phyloP scores from a whole-genome alignment of 2,888 invertebrate species.

The Pasiphila rectangulata region DNA sequence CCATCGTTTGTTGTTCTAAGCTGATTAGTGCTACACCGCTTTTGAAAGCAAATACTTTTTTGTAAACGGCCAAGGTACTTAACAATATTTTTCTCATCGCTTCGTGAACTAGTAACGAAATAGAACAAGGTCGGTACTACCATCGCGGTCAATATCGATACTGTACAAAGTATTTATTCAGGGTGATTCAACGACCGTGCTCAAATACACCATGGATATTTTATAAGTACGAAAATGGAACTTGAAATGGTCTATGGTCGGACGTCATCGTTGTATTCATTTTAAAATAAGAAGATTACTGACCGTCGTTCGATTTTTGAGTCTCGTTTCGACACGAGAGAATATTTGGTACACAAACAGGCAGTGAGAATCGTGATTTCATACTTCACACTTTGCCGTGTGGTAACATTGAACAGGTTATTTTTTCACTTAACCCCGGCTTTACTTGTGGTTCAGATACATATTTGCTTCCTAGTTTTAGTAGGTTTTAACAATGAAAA shows the following conservation, averaged over 20 bases:
- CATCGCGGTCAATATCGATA: conserved; percentile 50
- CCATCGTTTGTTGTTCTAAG: conserved; percentile 46
- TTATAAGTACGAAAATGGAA: background rate
- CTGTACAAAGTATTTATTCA: conserved; percentile 51
- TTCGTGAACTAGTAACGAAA: conserved; percentile 40
- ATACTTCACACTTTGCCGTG: conserved; percentile 79
- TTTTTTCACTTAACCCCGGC: conserved; percentile 56
- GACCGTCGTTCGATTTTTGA: conserved; percentile 52
- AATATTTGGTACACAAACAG: conserved; percentile 78
- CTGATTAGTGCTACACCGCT: conserved; percentile 37
- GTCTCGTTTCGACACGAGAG: conserved; percentile 68
- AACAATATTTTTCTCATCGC: conserved; percentile 38
- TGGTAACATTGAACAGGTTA: conserved; percentile 70
- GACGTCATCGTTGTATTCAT: background rate
- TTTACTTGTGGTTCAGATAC: conserved; percentile 34
- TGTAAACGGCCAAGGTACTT: conserved; percentile 33
- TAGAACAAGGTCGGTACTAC: conserved; percentile 55
- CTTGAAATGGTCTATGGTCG: background rate
- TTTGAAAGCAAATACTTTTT: conserved; percentile 42
- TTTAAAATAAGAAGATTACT: conserved; percentile 47
- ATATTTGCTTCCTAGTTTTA: conserved; percentile 32
- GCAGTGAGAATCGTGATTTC: conserved; percentile 77
- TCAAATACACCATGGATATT: background rate
- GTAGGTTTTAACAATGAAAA: conserved; percentile 36
- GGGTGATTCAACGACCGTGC: conserved; percentile 14